Evolutionary conservation across 2,797 vertebrate species (phyloP).

Genomic region (Macrochelys suwanniensis): DNA sequence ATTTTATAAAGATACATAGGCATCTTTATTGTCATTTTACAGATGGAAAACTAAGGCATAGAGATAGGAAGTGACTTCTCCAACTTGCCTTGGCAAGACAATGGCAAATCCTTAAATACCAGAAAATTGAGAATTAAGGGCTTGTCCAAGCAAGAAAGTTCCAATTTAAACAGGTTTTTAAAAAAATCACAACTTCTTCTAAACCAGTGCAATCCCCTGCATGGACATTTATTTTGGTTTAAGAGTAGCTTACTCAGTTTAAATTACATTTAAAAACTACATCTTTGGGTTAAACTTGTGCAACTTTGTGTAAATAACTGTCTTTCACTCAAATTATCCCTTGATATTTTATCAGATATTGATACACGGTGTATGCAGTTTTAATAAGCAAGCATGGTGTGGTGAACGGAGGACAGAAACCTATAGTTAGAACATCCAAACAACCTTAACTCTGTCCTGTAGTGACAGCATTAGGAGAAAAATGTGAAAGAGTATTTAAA

Average conservation of each 20-base stretch:
- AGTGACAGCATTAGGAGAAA: not conserved
- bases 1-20: rapidly evolving
- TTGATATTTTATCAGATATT: not conserved
- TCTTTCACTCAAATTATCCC: not conserved
- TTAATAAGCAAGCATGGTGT: not conserved
- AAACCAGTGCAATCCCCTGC: not conserved
- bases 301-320: not conserved
- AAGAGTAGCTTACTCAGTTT: not conserved
- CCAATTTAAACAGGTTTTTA: not conserved
- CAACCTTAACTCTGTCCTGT: not conserved
- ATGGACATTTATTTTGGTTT: not conserved
- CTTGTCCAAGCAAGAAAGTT: not conserved
- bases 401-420: not conserved
- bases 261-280: not conserved
- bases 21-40: not conserved
- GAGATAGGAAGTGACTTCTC: not conserved
- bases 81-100: not conserved
- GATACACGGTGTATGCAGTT: not conserved
- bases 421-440: not conserved
- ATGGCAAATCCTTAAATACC: not conserved
- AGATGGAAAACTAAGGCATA: not conserved
- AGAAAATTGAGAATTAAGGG: not conserved
- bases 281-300: not conserved
- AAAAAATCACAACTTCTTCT: not conserved
- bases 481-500: not conserved